phyloP scores from a whole-genome alignment of 2,888 invertebrate genomes.

The Clostera curtula region DNA sequence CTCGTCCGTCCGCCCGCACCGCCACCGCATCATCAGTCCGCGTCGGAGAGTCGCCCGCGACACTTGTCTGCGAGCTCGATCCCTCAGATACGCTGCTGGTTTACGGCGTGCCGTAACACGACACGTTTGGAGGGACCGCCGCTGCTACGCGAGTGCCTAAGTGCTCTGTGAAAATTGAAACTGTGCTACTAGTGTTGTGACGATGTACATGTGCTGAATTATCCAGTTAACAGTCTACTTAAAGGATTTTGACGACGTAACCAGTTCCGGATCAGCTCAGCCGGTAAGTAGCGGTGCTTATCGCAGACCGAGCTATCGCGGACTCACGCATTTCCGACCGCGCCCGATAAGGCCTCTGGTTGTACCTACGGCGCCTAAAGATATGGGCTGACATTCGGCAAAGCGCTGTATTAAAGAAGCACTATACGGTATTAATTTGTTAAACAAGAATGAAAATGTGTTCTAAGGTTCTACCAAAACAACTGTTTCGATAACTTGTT shows the following conservation, averaged over 20 bases:
- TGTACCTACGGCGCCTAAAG: conserved; percentile 39
- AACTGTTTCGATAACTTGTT: too few relatives aligned
- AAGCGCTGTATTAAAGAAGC: too few relatives aligned
- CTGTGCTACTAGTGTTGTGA: conserved; percentile 68
- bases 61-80: conserved; percentile 65
- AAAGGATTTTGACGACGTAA: conserved; percentile 65
- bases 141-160: conserved; percentile 65
- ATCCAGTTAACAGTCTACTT: conserved; percentile 38
- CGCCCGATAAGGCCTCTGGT: conserved; percentile 62
- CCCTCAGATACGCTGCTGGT: conserved; percentile 75
- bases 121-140: conserved; percentile 73
- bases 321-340: conserved; percentile 74
- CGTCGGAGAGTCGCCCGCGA: conserved; percentile 67
- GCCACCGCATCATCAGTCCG: conserved; percentile 69
- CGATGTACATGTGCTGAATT: conserved; percentile 64
- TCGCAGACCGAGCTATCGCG: conserved; percentile 69
- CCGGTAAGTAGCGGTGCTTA: conserved; percentile 73
- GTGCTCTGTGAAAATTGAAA: conserved; percentile 66
- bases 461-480: too few relatives aligned
- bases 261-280: conserved; percentile 72
- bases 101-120: conserved; percentile 74
- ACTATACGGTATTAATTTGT: too few relatives aligned
- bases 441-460: too few relatives aligned
- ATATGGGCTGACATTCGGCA: conserved; percentile 32
- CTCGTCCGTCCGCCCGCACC: conserved; percentile 65